Base-by-base conservation (phyloP, 1,140 invertebrate genomes). In the Aphidius gifuensis region DNA sequence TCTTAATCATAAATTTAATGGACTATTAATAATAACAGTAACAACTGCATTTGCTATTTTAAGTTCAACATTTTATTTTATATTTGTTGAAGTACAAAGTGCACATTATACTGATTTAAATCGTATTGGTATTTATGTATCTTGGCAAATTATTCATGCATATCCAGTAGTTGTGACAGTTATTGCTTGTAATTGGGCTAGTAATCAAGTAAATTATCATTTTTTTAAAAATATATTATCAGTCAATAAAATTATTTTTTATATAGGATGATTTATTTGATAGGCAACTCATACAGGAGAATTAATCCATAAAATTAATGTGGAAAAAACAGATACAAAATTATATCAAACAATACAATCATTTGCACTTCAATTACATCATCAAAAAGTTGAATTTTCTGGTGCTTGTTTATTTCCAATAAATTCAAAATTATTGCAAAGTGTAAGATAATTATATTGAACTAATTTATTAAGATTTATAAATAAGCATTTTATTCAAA, bases 251-350 rank as follows among this genome's bases (percentile, higher is more conserved):
- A 60, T 4, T n/a, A 21, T 44, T 16, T 44, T 11, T n/a, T 21
- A 44, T 61, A 1, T 11, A 9, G 7, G 11, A 16, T 16, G 44
- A 9, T 61, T 55, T 56, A 7, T 40, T 48, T 59, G 8, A 1
- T 39, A 64, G 62, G 57, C 38, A 16, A 42, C 43, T 48, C 40
- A 60, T 46, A 48, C 58, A n/a, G 62, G 62, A 5, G 49, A 60
- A 56, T 56, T 64, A 43, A 64, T 64, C n/a, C 62, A 64, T 47
- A 51, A 60, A 54, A 64, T 64, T 56, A 49, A 54, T 54, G 45
- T 60, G 2, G 58, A 60, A 16, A 60, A 47, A n/a, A 56, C 39
- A 1, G 62, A 64, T 11, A 16, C 16, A 16, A 16, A 16, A 16
- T 16, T 16, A 16, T 16, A 16, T 16, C 16, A 16, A 16, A 16